These are phyloP conservation scores for Champsocephalus esox DNA, from an alignment of 2,797 vertebrate species.

Conservation along the genomic window DNA sequence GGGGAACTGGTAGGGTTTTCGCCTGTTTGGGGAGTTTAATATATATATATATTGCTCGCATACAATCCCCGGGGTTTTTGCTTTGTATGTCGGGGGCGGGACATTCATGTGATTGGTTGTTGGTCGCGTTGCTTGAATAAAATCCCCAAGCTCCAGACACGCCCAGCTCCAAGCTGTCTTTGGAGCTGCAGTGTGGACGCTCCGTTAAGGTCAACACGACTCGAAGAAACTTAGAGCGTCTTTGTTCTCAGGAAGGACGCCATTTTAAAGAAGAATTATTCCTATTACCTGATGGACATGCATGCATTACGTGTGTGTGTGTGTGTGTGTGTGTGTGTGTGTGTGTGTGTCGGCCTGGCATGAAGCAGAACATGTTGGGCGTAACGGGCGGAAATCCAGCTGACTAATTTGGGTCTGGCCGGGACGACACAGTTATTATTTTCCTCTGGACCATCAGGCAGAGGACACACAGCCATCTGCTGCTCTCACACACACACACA, in stretches of 20 bases:
- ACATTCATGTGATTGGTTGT: too few species aligned
- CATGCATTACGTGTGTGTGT: neutral
- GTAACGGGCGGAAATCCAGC: slow-evolving; percentile 93
- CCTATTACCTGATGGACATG: slow-evolving; percentile 20
- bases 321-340: slow-evolving; percentile 32
- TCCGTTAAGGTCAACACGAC: too few species aligned
- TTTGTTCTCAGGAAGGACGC: slow-evolving; percentile 1
- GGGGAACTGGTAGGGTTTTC: too few species aligned
- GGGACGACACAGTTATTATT: slow-evolving; percentile 98
- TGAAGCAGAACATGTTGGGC: slow-evolving; percentile 82
- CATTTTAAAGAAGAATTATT: slow-evolving; percentile 8
- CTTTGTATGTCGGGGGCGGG: too few species aligned
- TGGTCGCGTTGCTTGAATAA: too few species aligned
- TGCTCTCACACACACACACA: slow-evolving; percentile 72
- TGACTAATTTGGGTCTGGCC: slow-evolving; percentile 87
- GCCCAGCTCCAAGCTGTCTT: too few species aligned
- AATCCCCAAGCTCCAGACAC: too few species aligned
- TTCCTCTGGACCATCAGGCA: slow-evolving; percentile 96
- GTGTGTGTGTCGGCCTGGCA: slow-evolving; percentile 95
- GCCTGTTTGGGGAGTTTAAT: too few species aligned
- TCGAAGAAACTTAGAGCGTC: neutral
- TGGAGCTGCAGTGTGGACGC: too few species aligned
- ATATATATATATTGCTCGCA: too few species aligned
- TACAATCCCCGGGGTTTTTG: too few species aligned
- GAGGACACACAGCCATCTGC: slow-evolving; percentile 99